Conservation (phyloP, 2,797 vertebrate genomes). For the Chiloscyllium punctatum region DNA sequence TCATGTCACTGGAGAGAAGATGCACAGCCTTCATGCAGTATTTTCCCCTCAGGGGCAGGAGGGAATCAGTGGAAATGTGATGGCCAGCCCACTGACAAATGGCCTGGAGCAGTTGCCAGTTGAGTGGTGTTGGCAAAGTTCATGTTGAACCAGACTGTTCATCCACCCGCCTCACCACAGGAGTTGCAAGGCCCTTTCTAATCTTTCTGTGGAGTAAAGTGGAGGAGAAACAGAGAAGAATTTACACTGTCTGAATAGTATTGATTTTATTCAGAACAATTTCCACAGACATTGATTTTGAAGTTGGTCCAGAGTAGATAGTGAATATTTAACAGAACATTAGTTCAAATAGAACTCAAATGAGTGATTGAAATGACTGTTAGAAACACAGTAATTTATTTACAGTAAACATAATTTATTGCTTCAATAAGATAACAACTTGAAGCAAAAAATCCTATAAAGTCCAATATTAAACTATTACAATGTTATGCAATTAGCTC, state of each 20-base stretch:
- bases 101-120: not conserved
- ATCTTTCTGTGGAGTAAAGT: not conserved
- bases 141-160: not conserved
- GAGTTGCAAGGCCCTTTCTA: not conserved
- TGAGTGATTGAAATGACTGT: not conserved
- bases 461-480: not conserved
- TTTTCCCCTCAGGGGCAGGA: not conserved
- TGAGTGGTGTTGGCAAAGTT: not conserved
- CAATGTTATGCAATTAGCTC: not conserved
- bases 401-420: conserved; percentile 17
- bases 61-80: not conserved
- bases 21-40: not conserved
- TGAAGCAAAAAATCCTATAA: not conserved
- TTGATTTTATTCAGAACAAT: no score
- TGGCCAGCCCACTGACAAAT: not conserved
- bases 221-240: not conserved
- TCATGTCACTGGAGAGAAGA: not conserved
- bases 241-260: not conserved
- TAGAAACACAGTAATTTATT: not conserved
- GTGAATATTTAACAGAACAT: not conserved
- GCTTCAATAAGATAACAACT: conserved; percentile 20
- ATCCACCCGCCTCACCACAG: not conserved
- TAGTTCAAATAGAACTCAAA: not conserved
- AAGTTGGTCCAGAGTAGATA: not conserved
- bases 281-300: not conserved